Base-by-base conservation (phyloP, 2,113 vertebrate species). In the Hippocampus zosterae region DNA sequence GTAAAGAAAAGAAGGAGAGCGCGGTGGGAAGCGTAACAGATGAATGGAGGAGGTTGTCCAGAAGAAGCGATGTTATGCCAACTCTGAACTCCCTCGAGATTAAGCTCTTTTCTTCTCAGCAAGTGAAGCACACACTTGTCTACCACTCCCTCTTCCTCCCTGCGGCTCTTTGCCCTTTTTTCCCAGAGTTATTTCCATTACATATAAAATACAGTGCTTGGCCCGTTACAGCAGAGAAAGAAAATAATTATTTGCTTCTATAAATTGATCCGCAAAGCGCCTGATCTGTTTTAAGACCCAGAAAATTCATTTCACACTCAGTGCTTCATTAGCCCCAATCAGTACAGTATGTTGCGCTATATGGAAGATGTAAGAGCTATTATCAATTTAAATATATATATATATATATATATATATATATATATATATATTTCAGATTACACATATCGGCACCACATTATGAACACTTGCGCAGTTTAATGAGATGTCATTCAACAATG, bases 61-160 rank as follows among this genome's bases (percentile, higher is more conserved):
- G 61, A 77, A 67, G 52, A 71, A 68, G 75, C 71, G 72, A 86
- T 84, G 86, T 83, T 85, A 78, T 66, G 78, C 83, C 80, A 86
- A 74, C 83, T 79, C 74, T 75, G 81, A 73, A 90, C 83, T 89
- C 90, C 87, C 88, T 87, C 42, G 65, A 87, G 85, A 91, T 91
- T 89, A 90, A 77, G 21, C 33, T 61, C 72, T 73, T 89, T 90
- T 91, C 80, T 90, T 88, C 87, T 57, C 59, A 56, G 70, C 59
- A 64, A 81, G 71, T 75, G 73, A 72, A 75, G 61, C 84, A 55
- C 37, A 8, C 23, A 75, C 70, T 73, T 23, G 40, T 77, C 79
- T 44, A 59, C 73, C 75, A 75, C 79, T 77, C 79, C 77, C 69
- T 72, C 73, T 70, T 69, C 76, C 25, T 60, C 70, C 67, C 53